Conservation (phyloP, 2,888 invertebrate genomes). For the Pelosia muscerda region DNA sequence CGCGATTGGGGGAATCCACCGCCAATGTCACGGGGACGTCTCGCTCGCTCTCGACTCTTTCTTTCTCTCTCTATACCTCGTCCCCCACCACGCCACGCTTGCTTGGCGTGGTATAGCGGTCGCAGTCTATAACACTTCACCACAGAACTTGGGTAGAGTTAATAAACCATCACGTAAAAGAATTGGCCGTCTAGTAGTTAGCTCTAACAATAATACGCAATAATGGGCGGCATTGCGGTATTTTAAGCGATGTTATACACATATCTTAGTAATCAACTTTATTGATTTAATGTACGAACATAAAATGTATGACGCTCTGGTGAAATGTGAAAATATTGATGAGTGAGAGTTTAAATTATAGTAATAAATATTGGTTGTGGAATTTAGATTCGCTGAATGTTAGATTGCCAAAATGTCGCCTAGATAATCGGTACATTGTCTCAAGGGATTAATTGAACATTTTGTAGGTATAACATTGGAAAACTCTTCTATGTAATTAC, state of each 20-base stretch:
- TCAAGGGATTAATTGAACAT: background rate
- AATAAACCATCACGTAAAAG: background rate
- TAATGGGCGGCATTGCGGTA: conserved; percentile 45
- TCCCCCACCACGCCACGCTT: too few species aligned
- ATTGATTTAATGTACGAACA: conserved; percentile 36
- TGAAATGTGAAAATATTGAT: conserved; percentile 19
- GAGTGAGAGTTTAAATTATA: conserved; percentile 45
- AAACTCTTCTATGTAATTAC: background rate
- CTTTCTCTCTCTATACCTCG: too few species aligned
- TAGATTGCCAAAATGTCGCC: conserved; percentile 46
- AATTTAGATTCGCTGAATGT: conserved; percentile 34
- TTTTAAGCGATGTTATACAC: conserved; percentile 12
- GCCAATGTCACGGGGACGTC: too few species aligned
- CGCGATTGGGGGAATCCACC: too few species aligned
- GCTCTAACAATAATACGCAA: background rate
- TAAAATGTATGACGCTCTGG: conserved; percentile 2
- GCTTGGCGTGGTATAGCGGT: too few species aligned
- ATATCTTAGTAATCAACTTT: conserved; percentile 18
- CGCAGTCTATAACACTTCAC: too few species aligned
- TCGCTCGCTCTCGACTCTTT: too few species aligned
- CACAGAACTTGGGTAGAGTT: background rate
- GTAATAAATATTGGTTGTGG: conserved; percentile 54
- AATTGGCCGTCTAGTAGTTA: background rate
- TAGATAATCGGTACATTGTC: conserved; percentile 31
- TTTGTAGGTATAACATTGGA: background rate